Evolutionary conservation across 2,797 vertebrate genomes (phyloP).

Genomic region (Helicolenus hilgendorfi): DNA sequence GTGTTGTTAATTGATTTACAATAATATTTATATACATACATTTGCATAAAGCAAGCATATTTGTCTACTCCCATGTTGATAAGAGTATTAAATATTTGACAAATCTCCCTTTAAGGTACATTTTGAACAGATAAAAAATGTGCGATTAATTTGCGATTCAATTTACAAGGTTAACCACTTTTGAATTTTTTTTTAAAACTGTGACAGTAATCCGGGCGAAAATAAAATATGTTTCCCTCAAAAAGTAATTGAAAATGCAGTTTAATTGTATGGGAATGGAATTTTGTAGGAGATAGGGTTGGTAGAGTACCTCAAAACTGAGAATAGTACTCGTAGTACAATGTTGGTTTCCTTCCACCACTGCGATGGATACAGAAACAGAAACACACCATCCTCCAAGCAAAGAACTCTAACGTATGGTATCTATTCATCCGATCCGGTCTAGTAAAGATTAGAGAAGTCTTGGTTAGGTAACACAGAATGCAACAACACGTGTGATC

Average conservation of each 20-base stretch:
- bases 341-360: neutral
- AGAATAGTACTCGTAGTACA: neutral
- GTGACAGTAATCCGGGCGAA: no score
- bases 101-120: no score
- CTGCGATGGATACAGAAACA: neutral
- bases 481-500: conserved; percentile 9
- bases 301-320: neutral
- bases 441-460: conserved; percentile 31
- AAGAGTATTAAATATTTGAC: no score
- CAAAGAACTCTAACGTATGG: neutral
- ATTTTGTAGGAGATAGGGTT: neutral
- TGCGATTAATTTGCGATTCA: no score
- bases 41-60: no score
- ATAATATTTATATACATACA: no score
- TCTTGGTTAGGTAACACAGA: conserved; percentile 42
- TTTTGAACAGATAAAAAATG: no score
- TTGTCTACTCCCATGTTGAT: no score
- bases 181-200: no score
- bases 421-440: conserved; percentile 11
- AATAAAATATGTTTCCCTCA: no score
- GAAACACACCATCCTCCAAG: neutral
- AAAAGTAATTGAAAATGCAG: neutral
- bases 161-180: no score
- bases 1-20: no score
- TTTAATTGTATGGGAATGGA: neutral